phyloP scores from a whole-genome alignment of 2,113 vertebrate species.

The Lucifuga dentata region DNA sequence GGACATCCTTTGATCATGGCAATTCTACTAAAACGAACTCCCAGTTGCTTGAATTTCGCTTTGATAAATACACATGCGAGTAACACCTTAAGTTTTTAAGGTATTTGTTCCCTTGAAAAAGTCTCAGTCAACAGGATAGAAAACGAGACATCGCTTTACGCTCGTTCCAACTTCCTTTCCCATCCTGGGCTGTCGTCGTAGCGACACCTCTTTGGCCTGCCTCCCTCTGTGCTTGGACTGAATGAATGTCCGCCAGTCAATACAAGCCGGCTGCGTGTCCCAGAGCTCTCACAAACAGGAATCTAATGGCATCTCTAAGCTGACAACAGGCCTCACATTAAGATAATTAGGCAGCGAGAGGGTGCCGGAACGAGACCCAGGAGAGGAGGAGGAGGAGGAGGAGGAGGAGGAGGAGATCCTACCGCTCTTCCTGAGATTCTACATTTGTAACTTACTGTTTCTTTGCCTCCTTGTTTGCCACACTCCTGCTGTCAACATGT shows the following conservation, averaged over 20 bases:
- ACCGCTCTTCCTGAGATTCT: slow-evolving; percentile 29
- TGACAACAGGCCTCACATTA: slow-evolving; percentile 68
- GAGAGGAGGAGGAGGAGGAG: slow-evolving; percentile 31
- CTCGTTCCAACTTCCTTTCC: background rate
- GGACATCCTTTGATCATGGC: no score
- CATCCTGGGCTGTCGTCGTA: no score
- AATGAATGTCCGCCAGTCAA: slow-evolving; percentile 52
- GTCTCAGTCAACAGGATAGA: no score
- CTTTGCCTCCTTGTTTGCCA: slow-evolving; percentile 19
- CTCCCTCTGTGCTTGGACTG: slow-evolving; percentile 33
- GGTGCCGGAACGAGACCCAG: slow-evolving; percentile 49
- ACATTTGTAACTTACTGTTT: slow-evolving; percentile 18
- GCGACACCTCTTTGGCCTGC: slow-evolving; percentile 37
- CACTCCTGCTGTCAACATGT: no score
- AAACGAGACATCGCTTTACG: no score
- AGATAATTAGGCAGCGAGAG: slow-evolving; percentile 74
- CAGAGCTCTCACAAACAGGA: slow-evolving; percentile 68
- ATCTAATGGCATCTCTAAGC: slow-evolving; percentile 70
- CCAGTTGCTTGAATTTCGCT: no score
- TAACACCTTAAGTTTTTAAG: no score
- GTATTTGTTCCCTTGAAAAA: no score
- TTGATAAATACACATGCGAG: no score
- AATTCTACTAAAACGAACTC: no score
- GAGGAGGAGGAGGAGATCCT: slow-evolving; percentile 19
- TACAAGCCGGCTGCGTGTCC: slow-evolving; percentile 48